phyloP scores from a whole-genome alignment of 2,888 invertebrate species.

The Ophioninae sp. region DNA sequence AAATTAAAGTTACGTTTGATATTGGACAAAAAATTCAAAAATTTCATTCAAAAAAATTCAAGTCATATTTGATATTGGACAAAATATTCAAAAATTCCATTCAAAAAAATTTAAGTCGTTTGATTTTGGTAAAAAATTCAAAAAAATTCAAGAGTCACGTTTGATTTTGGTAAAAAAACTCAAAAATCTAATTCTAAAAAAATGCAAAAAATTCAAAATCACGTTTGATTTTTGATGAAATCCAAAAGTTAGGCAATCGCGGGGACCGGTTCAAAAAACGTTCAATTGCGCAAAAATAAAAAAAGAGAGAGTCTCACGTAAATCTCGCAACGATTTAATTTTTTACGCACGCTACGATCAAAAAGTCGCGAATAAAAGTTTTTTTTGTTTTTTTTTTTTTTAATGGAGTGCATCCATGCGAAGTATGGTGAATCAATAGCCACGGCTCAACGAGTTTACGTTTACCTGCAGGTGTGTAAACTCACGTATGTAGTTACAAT shows the following conservation, averaged over 20 bases:
- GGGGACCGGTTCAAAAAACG: constrained; percentile 39
- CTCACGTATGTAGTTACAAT: background rate
- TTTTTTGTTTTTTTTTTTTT: background rate
- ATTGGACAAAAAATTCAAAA: no score
- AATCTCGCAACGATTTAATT: constrained; percentile 12
- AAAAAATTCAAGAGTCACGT: no score
- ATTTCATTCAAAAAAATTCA: no score
- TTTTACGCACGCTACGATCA: constrained; percentile 12
- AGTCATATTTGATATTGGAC: no score
- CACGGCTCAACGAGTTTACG: constrained; percentile 10
- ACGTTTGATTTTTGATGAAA: constrained; percentile 17
- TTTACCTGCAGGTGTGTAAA: no score
- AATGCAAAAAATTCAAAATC: constrained; percentile 54
- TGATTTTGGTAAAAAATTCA: no score
- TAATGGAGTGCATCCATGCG: constrained; percentile 23
- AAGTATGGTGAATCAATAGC: constrained; percentile 12
- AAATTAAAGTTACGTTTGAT: no score
- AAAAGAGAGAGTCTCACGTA: constrained; percentile 25
- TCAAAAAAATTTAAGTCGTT: no score
- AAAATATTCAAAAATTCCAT: no score
- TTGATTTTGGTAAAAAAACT: no score
- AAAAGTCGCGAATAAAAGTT: constrained; percentile 1
- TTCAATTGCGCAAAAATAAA: constrained; percentile 16
- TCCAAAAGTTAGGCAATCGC: constrained; percentile 34
- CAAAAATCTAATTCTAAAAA: no score